These are phyloP conservation scores for Gobiocypris rarus DNA, from an alignment of 2,113 vertebrate species.

Conservation along the genomic window DNA sequence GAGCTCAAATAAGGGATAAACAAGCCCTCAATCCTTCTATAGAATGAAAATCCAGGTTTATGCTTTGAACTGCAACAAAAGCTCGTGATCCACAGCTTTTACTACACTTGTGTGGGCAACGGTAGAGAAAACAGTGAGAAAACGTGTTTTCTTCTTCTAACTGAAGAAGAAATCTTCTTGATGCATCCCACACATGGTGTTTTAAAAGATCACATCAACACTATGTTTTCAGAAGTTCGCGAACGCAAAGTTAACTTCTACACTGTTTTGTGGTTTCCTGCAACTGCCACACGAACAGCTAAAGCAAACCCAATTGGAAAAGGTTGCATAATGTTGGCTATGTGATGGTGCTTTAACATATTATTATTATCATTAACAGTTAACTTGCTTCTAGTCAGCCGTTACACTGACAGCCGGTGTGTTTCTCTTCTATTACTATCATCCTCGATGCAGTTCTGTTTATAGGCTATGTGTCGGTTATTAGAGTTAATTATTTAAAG, in stretches of 20 bases:
- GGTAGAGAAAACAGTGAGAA: neutral
- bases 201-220: neutral
- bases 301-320: neutral
- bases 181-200: neutral
- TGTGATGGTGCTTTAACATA: neutral
- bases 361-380: neutral
- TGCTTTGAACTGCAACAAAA: slow-evolving; percentile 22
- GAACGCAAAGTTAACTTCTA: neutral
- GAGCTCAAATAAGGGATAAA: neutral
- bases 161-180: neutral
- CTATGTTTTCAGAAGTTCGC: neutral
- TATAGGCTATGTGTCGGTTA: neutral
- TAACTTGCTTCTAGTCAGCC: neutral
- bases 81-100: neutral
- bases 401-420: neutral
- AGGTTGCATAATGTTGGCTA: neutral
- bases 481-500: neutral
- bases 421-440: neutral
- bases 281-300: neutral
- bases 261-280: slow-evolving; percentile 28
- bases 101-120: neutral
- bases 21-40: neutral
- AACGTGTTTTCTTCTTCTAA: neutral
- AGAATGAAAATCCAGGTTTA: slow-evolving; percentile 28
- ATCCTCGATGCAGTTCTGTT: neutral